phyloP scores from a whole-genome alignment of 2,113 vertebrate genomes.

The Cepphus grylle region DNA sequence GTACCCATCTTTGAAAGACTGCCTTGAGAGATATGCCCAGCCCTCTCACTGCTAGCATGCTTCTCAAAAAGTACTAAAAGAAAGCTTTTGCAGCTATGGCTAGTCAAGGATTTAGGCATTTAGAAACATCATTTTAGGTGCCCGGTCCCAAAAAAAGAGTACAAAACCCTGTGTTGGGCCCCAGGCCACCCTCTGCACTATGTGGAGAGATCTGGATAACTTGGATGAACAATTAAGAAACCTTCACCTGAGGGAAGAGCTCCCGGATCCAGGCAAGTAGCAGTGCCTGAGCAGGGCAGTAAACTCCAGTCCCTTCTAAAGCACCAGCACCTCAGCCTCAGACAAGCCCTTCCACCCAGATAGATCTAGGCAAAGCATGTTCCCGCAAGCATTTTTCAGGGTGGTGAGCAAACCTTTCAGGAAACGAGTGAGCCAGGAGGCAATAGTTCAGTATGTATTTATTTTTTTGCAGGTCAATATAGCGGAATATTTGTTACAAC shows the following conservation, averaged over 20 bases:
- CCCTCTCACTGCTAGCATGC: neutral
- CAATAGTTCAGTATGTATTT: neutral
- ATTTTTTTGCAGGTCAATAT: neutral
- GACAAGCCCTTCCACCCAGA: neutral
- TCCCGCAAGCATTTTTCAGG: neutral
- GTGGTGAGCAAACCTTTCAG: neutral
- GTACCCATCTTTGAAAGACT: neutral
- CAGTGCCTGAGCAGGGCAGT: neutral
- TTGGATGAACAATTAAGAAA: neutral
- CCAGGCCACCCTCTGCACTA: neutral
- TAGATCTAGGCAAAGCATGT: neutral
- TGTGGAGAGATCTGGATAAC: neutral
- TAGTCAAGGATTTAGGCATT: neutral
- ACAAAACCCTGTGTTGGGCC: neutral
- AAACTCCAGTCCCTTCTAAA: neutral
- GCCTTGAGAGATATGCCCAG: neutral
- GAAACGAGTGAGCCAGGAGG: neutral
- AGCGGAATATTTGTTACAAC: neutral
- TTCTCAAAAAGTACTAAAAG: neutral
- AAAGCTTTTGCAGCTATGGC: neutral
- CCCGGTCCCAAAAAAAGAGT: neutral
- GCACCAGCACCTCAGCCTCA: neutral
- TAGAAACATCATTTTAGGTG: neutral
- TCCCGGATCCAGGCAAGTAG: neutral
- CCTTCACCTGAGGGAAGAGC: neutral